Conservation (phyloP, 2,797 vertebrate species). For the Acanthopagrus latus region DNA sequence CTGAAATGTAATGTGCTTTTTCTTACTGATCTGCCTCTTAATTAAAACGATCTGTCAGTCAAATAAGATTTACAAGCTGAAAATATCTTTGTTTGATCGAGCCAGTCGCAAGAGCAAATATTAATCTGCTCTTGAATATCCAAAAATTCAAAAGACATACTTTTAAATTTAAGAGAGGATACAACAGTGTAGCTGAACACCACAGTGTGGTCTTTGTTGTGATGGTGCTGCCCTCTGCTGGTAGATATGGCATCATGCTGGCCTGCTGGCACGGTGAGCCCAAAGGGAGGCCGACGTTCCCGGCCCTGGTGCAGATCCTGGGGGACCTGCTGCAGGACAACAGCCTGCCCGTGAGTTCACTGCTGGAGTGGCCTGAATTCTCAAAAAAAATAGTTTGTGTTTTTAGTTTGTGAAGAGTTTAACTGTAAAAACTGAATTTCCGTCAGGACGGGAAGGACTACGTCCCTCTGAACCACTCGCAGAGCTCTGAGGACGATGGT, state of each 20-base stretch:
- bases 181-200: background rate
- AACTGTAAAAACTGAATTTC: background rate
- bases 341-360: slow-evolving; percentile 87
- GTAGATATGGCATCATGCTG: slow-evolving; percentile 96
- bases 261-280: slow-evolving; percentile 97
- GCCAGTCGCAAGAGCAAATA: background rate
- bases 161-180: background rate
- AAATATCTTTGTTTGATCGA: slow-evolving; percentile 15
- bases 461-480: slow-evolving; percentile 88
- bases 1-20: slow-evolving; percentile 90
- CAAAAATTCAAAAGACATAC: background rate
- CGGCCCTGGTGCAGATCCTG: slow-evolving; percentile 93
- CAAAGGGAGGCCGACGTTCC: slow-evolving; percentile 93
- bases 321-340: slow-evolving; percentile 95
- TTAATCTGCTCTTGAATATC: background rate
- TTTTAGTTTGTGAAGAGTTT: background rate
- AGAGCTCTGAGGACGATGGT: slow-evolving; percentile 95
- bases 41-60: background rate
- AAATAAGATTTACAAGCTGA: slow-evolving; percentile 9
- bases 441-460: slow-evolving; percentile 91
- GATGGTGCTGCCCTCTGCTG: slow-evolving; percentile 75
- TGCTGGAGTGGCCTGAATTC: background rate
- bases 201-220: slow-evolving; percentile 21
- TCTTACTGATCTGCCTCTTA: background rate
- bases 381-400: background rate